Base-by-base conservation (phyloP, 2,113 vertebrate species). In the Proterorhinus semilunaris region DNA sequence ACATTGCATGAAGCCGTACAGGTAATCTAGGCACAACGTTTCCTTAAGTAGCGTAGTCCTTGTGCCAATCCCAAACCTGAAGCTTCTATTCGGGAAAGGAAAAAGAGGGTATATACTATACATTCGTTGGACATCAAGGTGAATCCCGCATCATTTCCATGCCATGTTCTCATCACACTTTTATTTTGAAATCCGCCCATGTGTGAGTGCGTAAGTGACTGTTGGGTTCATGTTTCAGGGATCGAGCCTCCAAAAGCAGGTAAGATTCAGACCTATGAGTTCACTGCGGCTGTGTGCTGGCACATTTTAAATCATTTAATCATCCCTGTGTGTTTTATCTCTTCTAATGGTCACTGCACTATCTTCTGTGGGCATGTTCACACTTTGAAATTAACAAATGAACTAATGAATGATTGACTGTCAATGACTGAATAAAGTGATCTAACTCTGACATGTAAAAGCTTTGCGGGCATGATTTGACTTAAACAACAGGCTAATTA, bases 151-250 rank as follows among this genome's bases (percentile, higher is more conserved):
- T 51, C 10, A 58, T 43, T 8, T 5, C 43, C 59, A 63, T 2
- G 27, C 51, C 58, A 58, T 68, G 53, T 21, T n/a, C 6, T 68
- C 75, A 69, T 36, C 69, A 62, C 44, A 51, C 67, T 8, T 78
- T 65, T 74, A 6, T 61, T 59, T 74, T 74, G 47, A 57, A 58
- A 45, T 70, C 47, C 52, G 17, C 7, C 65, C 75, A 51, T 58
- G 53, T 47, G 55, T 65, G 71, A 11, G 65, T 55, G 71, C 67
- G 50, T 67, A 58, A 76, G 75, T 84, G 86, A 92, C 80, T 80
- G 82, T 90, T 67, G 81, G 72, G 69, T 90, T 91, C 83, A 78
- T 66, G 1, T 93, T 93, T 8, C 91, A 93, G 91, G 88, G 79
- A 70, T 65, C 16, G 86, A 81, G 73, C 68, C 82, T 9, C 82